phyloP scores from a whole-genome alignment of 2,797 vertebrate genomes.

The Bradypodion pumilum region DNA sequence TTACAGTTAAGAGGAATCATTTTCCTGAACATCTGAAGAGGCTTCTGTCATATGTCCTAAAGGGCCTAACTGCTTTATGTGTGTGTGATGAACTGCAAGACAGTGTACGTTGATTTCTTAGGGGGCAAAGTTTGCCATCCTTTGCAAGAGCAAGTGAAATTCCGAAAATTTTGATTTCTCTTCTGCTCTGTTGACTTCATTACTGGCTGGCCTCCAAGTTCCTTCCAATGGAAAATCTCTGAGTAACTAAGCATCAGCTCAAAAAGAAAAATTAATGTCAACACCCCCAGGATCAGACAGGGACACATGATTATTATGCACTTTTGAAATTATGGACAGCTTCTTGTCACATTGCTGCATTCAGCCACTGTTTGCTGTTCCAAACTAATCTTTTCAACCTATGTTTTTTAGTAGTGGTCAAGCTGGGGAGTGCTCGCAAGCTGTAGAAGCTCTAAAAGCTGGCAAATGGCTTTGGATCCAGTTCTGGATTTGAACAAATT shows the following conservation, averaged over 20 bases:
- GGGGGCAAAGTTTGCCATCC: slow-evolving; percentile 21
- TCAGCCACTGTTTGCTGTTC: slow-evolving; percentile 58
- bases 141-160: slow-evolving; percentile 44
- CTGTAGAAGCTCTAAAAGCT: slow-evolving; percentile 33
- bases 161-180: slow-evolving; percentile 42
- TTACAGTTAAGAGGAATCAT: too few relatives aligned
- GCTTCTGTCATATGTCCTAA: too few relatives aligned
- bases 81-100: too few relatives aligned
- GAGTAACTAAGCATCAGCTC: slow-evolving; percentile 55
- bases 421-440: slow-evolving; percentile 51
- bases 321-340: slow-evolving; percentile 60
- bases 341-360: slow-evolving; percentile 53
- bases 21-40: too few relatives aligned
- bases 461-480: slow-evolving; percentile 27
- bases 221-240: slow-evolving; percentile 53
- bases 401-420: slow-evolving; percentile 48
- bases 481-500: too few relatives aligned
- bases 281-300: slow-evolving; percentile 57
- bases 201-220: slow-evolving; percentile 39
- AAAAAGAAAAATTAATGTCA: slow-evolving; percentile 39
- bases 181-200: slow-evolving; percentile 28
- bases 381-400: slow-evolving; percentile 62
- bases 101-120: not conserved
- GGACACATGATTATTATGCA: slow-evolving; percentile 64
- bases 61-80: not conserved